phyloP scores from a whole-genome alignment of 2,113 vertebrate species.

The Lutjanus erythropterus region DNA sequence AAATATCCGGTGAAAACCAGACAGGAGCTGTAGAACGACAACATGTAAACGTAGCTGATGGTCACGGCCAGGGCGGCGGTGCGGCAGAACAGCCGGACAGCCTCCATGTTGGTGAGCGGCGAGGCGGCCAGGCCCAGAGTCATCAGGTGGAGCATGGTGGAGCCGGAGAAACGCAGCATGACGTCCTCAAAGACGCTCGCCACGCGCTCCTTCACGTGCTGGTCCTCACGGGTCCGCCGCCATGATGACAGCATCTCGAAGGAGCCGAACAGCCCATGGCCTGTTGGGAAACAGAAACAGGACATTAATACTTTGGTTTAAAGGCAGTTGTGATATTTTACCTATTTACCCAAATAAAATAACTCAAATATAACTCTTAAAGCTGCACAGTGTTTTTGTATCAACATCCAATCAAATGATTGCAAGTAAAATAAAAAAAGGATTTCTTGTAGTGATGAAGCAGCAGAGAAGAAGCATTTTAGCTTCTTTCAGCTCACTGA shows the following conservation, averaged over 20 bases:
- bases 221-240: conserved; percentile 97
- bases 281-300: conserved; percentile 75
- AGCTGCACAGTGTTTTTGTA: neutral
- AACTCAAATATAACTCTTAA: neutral
- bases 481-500: neutral
- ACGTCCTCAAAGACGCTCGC: conserved; percentile 97
- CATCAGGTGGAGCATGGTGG: conserved; percentile 97
- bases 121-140: conserved; percentile 98
- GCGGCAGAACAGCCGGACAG: conserved; percentile 97
- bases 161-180: conserved; percentile 97
- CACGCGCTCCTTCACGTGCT: conserved; percentile 98
- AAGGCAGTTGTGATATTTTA: neutral
- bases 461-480: neutral
- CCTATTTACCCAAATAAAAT: neutral
- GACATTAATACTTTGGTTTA: neutral
- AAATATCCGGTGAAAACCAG: conserved; percentile 98
- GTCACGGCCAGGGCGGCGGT: conserved; percentile 94
- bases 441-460: neutral
- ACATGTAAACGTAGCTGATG: conserved; percentile 98
- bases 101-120: conserved; percentile 99
- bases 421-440: neutral
- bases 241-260: conserved; percentile 99
- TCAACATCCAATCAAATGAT: neutral
- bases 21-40: conserved; percentile 98
- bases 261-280: conserved; percentile 97